Evolutionary conservation across 2,797 vertebrate genomes (phyloP).

Genomic region (Eulemur coronatus): DNA sequence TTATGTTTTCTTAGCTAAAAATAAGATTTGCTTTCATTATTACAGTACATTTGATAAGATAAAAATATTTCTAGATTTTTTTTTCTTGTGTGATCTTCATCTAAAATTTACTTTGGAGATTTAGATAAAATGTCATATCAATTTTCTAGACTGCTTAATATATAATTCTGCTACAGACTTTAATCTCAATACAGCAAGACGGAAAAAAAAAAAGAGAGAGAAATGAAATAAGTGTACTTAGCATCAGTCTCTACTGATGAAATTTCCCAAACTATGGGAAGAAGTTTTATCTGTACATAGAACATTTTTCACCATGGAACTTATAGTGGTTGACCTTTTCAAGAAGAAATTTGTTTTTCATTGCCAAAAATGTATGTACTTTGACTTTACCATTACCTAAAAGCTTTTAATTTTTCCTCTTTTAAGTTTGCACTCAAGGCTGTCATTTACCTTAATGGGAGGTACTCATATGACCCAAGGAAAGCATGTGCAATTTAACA

Average conservation of each 20-base stretch:
- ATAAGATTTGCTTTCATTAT: conserved; percentile 37
- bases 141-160: conserved; percentile 62
- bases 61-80: background rate
- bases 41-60: conserved; percentile 13
- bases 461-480: fast-evolving
- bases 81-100: conserved; percentile 9
- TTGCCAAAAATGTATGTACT: fast-evolving
- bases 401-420: background rate
- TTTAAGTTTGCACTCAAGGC: background rate
- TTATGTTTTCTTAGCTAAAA: conserved; percentile 44
- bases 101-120: conserved; percentile 67
- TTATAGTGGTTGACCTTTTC: background rate
- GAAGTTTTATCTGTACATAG: background rate
- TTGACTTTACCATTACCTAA: background rate
- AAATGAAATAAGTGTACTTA: background rate
- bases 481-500: background rate
- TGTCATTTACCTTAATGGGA: background rate
- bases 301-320: fast-evolving
- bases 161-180: background rate
- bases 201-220: background rate
- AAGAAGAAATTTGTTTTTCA: background rate
- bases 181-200: conserved; percentile 4
- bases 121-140: conserved; percentile 61
- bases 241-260: background rate
- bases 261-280: background rate